A percentile compares a stretch with the other conserved stretches of the same genome.
phyloP scores from a whole-genome alignment of 2,888 invertebrate genomes.

The Homarus gammarus region DNA sequence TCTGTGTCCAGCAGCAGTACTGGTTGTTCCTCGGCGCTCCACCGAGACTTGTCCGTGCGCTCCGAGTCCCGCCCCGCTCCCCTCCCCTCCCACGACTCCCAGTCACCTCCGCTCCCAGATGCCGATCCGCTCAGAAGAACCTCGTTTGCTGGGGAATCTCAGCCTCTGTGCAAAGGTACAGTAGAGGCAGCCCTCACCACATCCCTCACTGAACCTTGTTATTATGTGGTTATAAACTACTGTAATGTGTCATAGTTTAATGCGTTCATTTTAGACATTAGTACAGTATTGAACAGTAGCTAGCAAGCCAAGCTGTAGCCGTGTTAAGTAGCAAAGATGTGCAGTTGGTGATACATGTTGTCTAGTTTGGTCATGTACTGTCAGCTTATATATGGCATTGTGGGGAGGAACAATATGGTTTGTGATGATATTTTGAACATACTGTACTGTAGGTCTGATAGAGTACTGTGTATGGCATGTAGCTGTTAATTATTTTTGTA shows the following conservation, averaged over 20 bases:
- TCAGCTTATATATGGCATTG: constrained; percentile 19
- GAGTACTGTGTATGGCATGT: background rate
- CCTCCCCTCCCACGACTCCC: constrained; percentile 55
- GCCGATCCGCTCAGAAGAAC: constrained; percentile 49
- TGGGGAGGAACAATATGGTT: constrained; percentile 7
- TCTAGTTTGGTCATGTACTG: constrained; percentile 16
- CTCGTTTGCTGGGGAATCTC: constrained; percentile 59
- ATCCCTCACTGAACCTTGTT: background rate
- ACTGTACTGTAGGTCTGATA: too few species aligned
- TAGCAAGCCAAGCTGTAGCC: background rate
- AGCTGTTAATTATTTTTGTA: background rate
- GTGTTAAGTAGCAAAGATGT: background rate
- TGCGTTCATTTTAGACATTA: background rate
- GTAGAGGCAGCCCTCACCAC: constrained; percentile 38
- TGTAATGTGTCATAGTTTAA: background rate
- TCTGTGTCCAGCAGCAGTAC: constrained; percentile 77
- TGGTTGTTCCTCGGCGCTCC: constrained; percentile 59
- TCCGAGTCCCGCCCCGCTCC: constrained; percentile 56
- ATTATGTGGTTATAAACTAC: background rate
- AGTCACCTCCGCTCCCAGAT: constrained; percentile 46
- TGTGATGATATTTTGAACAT: too few species aligned
- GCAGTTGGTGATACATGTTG: constrained; percentile 13
- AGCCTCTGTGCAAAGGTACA: constrained; percentile 55
- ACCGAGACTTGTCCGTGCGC: constrained; percentile 67
- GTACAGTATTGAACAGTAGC: background rate